phyloP scores from a whole-genome alignment of 2,888 invertebrate genomes.

The Chydorus sphaericus region DNA sequence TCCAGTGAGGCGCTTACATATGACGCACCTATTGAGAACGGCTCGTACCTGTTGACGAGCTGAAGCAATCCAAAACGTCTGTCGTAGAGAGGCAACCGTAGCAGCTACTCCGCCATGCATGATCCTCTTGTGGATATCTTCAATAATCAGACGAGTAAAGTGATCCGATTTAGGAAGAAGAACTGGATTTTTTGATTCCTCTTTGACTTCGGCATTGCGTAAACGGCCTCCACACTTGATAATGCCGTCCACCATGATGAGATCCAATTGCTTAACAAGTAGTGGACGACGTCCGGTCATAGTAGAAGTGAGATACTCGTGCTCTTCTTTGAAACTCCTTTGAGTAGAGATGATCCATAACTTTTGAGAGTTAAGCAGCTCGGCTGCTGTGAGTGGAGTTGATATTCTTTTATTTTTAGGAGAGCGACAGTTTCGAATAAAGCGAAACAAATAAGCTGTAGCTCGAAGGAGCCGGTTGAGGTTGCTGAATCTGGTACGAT shows the following conservation, averaged over 20 bases:
- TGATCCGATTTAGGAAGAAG: not conserved
- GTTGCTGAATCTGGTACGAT: no score
- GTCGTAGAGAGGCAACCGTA: not conserved
- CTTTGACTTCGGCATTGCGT: not conserved
- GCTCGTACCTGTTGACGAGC: not conserved
- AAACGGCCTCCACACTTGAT: slow-evolving; percentile 7
- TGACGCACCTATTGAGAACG: slow-evolving; percentile 1
- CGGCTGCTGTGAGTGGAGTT: no score
- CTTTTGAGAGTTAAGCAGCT: no score
- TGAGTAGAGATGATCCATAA: no score
- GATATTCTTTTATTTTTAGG: no score
- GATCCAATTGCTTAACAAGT: slow-evolving; percentile 4
- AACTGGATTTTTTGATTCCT: not conserved
- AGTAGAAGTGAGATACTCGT: no score
- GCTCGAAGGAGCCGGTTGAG: no score
- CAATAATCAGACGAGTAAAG: not conserved
- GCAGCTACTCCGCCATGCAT: slow-evolving; percentile 5
- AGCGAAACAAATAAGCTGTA: no score
- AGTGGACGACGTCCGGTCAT: no score
- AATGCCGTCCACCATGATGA: slow-evolving; percentile 1
- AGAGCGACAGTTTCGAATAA: no score
- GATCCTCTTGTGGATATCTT: not conserved
- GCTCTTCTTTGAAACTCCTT: no score
- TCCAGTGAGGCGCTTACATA: slow-evolving; percentile 1
- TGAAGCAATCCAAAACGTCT: slow-evolving; percentile 1